Evolutionary conservation across 2,113 vertebrate species (phyloP).

Genomic region (Solea senegalensis): DNA sequence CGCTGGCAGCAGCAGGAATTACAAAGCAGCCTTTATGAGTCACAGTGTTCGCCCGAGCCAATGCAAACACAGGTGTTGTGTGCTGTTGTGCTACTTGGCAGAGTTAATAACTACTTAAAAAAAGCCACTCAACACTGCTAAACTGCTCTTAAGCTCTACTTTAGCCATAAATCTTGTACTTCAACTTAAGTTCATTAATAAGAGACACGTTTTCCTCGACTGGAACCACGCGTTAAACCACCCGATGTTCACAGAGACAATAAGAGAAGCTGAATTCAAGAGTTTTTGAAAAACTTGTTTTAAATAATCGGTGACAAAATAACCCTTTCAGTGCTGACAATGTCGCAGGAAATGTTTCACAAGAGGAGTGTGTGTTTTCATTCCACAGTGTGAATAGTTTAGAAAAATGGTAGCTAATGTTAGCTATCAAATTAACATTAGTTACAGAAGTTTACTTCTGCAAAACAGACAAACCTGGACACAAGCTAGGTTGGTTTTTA

Average conservation of each 20-base stretch:
- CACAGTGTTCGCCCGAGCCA: constrained; percentile 56
- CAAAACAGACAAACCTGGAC: no score
- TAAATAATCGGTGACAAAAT: constrained; percentile 20
- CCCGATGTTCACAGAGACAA: not conserved
- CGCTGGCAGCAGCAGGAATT: constrained; percentile 43
- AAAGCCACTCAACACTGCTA: constrained; percentile 48
- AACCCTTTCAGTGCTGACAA: constrained; percentile 30
- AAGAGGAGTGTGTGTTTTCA: no score
- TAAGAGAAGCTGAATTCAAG: not conserved
- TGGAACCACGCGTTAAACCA: constrained; percentile 18
- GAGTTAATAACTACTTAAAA: constrained; percentile 45
- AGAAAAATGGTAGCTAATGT: not conserved
- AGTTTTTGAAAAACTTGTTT: constrained; percentile 16
- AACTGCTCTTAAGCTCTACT: constrained; percentile 49
- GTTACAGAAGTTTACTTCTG: no score
- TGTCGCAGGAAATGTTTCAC: no score
- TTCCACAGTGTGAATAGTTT: no score
- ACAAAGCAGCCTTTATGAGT: constrained; percentile 67
- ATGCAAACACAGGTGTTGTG: constrained; percentile 60
- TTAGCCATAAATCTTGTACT: constrained; percentile 28
- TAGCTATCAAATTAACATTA: no score
- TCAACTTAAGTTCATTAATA: constrained; percentile 18
- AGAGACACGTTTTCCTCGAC: constrained; percentile 1
- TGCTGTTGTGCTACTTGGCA: constrained; percentile 63
- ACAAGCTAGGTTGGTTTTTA: no score